Evolutionary conservation across 2,797 vertebrate genomes (phyloP).

Genomic region (Lithobates pipiens): DNA sequence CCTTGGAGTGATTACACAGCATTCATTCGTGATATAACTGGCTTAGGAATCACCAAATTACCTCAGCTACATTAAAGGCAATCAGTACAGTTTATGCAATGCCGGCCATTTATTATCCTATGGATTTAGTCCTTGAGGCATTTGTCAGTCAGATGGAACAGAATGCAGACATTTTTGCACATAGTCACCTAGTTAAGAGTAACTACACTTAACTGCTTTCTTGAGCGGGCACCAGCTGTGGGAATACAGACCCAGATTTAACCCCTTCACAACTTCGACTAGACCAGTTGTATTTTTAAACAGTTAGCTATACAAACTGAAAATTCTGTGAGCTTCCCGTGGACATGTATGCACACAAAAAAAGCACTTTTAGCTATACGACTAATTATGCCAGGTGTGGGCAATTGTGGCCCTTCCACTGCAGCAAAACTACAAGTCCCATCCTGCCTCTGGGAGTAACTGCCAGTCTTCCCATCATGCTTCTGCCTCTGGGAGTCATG

Average conservation of each 20-base stretch:
- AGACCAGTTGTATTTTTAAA: not conserved
- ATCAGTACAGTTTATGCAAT: conserved; percentile 29
- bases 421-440: too few species aligned
- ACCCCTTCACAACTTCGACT: not conserved
- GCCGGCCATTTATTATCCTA: conserved; percentile 15
- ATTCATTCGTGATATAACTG: conserved; percentile 21
- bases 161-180: not conserved
- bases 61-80: conserved; percentile 2
- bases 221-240: not conserved
- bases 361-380: too few species aligned
- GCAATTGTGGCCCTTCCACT: too few species aligned
- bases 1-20: conserved; percentile 18
- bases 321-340: not conserved
- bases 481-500: too few species aligned
- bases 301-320: not conserved
- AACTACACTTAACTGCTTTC: not conserved
- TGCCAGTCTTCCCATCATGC: too few species aligned
- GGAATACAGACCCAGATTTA: not conserved
- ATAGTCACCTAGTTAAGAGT: not conserved
- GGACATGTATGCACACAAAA: too few species aligned
- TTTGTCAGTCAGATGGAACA: not conserved
- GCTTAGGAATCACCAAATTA: conserved; percentile 9
- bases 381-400: too few species aligned
- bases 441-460: too few species aligned
- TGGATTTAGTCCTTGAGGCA: not conserved